These are phyloP conservation scores for Mormoops blainvillei DNA, from an alignment of 2,113 vertebrate genomes.

Conservation along the genomic window DNA sequence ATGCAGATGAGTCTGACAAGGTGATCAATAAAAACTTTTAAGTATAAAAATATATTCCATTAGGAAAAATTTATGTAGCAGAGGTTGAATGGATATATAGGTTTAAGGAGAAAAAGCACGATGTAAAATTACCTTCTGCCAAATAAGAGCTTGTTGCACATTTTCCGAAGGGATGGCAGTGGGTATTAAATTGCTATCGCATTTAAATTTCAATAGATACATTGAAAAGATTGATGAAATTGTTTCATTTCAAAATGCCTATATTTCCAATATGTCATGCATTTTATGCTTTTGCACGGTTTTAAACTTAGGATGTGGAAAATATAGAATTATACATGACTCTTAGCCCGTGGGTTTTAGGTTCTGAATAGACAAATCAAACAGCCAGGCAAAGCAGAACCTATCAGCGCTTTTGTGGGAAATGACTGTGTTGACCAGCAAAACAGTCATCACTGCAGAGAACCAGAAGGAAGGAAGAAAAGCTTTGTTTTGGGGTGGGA, in stretches of 20 bases:
- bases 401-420: not conserved
- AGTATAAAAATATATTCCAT: constrained; percentile 19
- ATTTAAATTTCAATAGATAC: not conserved
- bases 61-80: not conserved
- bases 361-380: not conserved
- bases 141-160: not conserved
- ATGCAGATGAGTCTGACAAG: constrained; percentile 22
- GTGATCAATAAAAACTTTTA: constrained; percentile 20
- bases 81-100: not conserved
- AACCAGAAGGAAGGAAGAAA: not conserved
- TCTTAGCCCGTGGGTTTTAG: not conserved
- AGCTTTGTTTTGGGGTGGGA: not conserved
- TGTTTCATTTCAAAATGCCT: not conserved
- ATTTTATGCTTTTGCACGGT: not conserved
- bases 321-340: not conserved
- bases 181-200: not conserved
- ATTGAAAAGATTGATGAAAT: not conserved
- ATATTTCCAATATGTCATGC: not conserved
- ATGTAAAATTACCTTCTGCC: not conserved
- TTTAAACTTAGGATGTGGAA: not conserved
- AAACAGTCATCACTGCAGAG: not conserved
- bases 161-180: not conserved
- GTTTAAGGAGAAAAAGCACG: not conserved
- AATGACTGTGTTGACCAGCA: not conserved
- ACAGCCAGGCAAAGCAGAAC: not conserved